These are phyloP conservation scores for Lordiphosa andalusiaca DNA, from an alignment of 2,888 invertebrate species.

Conservation along the genomic window DNA sequence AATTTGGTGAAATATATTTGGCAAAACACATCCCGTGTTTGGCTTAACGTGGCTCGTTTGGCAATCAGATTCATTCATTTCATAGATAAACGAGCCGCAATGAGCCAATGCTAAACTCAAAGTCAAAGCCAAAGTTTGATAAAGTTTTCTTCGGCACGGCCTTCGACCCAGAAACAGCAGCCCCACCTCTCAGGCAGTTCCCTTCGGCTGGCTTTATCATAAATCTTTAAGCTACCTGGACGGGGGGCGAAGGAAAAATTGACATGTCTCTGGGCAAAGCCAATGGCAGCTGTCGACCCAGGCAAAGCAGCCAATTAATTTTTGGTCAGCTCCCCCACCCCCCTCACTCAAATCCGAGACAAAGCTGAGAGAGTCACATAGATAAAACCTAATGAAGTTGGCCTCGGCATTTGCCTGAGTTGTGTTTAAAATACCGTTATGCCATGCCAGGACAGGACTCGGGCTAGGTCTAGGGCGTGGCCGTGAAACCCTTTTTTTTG, in stretches of 20 bases:
- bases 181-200: conserved; percentile 6
- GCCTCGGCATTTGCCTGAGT: conserved; percentile 8
- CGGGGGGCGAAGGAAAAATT: conserved; percentile 31
- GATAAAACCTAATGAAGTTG: conserved; percentile 51
- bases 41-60: conserved; percentile 12
- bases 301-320: conserved; percentile 62
- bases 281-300: conserved; percentile 65
- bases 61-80: conserved; percentile 54
- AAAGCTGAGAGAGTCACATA: conserved; percentile 10
- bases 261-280: conserved; percentile 61
- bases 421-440: conserved; percentile 49
- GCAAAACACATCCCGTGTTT: conserved; percentile 18
- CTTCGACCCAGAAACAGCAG: too few species aligned
- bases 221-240: conserved; percentile 63
- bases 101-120: conserved; percentile 53
- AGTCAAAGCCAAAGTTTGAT: conserved; percentile 56
- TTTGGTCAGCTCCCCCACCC: conserved; percentile 33
- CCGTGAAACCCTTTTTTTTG: conserved; percentile 59
- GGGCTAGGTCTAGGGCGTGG: conserved; percentile 11
- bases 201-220: conserved; percentile 59
- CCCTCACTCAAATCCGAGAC: neutral
- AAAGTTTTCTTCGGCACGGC: conserved; percentile 44
- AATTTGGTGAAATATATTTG: too few species aligned
- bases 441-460: conserved; percentile 2
- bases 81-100: conserved; percentile 65